Percentiles rank a stretch among this genome's conserved stretches.
Evolutionary conservation across 2,797 vertebrate genomes (phyloP).

Genomic region (Hephaestus fuliginosus): DNA sequence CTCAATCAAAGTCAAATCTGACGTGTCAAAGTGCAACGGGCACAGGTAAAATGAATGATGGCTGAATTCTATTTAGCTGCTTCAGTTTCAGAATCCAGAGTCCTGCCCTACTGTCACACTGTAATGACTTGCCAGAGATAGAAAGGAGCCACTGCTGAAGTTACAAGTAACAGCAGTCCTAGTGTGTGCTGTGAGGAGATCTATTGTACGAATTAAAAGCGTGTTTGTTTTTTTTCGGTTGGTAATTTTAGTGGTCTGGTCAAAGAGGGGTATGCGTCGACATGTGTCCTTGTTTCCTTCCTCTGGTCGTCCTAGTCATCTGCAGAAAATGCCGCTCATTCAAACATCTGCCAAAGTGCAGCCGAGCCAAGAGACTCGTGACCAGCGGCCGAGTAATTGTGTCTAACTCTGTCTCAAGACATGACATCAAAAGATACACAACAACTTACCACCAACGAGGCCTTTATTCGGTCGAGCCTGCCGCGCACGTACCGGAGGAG

Average conservation of each 20-base stretch:
- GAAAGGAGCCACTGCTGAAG: neutral
- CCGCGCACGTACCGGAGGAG: slow-evolving; percentile 34
- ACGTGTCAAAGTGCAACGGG: neutral
- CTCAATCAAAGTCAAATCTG: neutral
- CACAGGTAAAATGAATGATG: neutral
- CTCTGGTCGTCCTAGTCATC: slow-evolving; percentile 23
- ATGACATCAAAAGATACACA: slow-evolving; percentile 44
- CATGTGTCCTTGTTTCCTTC: slow-evolving; percentile 18
- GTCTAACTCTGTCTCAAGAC: slow-evolving; percentile 37
- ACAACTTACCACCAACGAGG: slow-evolving; percentile 34
- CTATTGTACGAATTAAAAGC: neutral
- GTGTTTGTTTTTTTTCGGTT: neutral
- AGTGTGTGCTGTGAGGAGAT: neutral
- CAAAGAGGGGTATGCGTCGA: slow-evolving; percentile 11
- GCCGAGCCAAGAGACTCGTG: slow-evolving; percentile 24
- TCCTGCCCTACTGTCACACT: neutral
- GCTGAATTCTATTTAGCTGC: neutral
- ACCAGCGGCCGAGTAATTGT: slow-evolving; percentile 46
- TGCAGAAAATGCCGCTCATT: slow-evolving; percentile 21
- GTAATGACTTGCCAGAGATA: neutral
- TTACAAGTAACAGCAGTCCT: neutral
- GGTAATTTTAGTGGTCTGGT: slow-evolving; percentile 14
- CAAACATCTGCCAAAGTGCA: slow-evolving; percentile 44
- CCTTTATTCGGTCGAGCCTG: slow-evolving; percentile 25
- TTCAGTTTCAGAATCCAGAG: neutral